Percentiles rank a stretch among this genome's conserved stretches.
Evolutionary conservation across 92 coral and sea anemone species (phyloP).

Genomic region (Galaxea fascicularis): DNA sequence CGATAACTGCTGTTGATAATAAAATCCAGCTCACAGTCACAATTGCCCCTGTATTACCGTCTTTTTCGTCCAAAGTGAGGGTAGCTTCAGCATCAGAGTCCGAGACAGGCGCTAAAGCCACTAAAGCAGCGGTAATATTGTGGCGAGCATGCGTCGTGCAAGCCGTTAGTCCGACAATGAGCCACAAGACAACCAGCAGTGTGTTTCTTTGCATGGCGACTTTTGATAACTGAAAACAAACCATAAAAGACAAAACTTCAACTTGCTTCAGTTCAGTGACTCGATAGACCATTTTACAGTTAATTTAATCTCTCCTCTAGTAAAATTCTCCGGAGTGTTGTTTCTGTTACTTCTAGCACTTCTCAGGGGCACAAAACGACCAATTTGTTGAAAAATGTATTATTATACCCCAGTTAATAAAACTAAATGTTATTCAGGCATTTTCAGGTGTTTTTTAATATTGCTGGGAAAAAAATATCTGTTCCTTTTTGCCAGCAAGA

Average conservation of each 20-base stretch:
- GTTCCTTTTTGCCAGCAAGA: no score
- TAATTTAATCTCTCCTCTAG: no score
- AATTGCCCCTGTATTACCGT: constrained; percentile 50
- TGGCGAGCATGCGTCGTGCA: constrained; percentile 67
- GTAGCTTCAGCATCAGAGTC: constrained; percentile 83
- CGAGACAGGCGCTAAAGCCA: constrained; percentile 91
- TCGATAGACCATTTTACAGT: no score
- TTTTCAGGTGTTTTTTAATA: no score
- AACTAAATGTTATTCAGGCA: no score
- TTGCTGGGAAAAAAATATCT: no score
- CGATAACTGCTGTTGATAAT: constrained; percentile 30
- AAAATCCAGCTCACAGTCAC: constrained; percentile 55
- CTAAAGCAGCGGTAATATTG: constrained; percentile 97
- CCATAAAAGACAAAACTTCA: neutral
- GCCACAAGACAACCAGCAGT: constrained; percentile 11
- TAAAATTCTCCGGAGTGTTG: no score
- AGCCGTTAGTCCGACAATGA: neutral
- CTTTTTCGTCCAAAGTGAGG: constrained; percentile 51
- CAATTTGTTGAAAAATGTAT: no score
- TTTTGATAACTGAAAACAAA: constrained; percentile 1
- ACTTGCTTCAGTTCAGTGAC: neutral
- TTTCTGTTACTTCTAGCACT: no score
- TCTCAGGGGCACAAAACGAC: no score
- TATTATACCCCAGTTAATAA: no score
- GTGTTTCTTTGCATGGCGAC: constrained; percentile 8